These are phyloP conservation scores for Acronicta psi DNA, from an alignment of 2,888 invertebrate species.

Conservation along the genomic window DNA sequence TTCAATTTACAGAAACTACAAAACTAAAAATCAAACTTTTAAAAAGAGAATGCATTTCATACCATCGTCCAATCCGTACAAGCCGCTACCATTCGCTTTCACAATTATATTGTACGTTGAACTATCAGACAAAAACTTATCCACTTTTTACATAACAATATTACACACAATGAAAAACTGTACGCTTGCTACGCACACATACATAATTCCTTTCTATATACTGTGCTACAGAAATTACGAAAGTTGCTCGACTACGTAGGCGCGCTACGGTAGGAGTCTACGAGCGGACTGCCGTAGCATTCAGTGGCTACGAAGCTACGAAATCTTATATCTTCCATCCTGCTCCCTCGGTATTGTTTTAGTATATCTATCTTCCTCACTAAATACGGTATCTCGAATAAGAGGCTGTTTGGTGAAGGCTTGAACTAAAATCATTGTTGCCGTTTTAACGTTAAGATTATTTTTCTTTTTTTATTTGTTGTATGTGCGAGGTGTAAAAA, in stretches of 20 bases:
- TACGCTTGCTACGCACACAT: conserved; percentile 65
- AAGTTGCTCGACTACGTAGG: conserved; percentile 65
- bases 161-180: conserved; percentile 62
- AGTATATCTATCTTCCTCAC: conserved; percentile 63
- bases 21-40: conserved; percentile 19
- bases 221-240: conserved; percentile 42
- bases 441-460: conserved; percentile 68
- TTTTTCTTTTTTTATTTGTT: conserved; percentile 52
- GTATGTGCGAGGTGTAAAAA: conserved; percentile 47
- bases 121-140: conserved; percentile 81
- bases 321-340: conserved; percentile 53
- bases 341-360: conserved; percentile 42
- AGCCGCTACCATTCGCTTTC: conserved; percentile 82
- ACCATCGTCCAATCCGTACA: conserved; percentile 84
- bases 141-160: conserved; percentile 87
- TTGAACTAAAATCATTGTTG: conserved; percentile 80
- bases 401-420: conserved; percentile 77
- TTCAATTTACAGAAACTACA: conserved; percentile 10
- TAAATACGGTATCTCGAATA: conserved; percentile 73
- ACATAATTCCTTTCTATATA: conserved; percentile 60
- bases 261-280: conserved; percentile 76
- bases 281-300: conserved; percentile 78
- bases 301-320: conserved; percentile 65
- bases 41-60: conserved; percentile 52
- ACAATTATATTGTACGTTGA: conserved; percentile 87